These are phyloP conservation scores for Mimumesa dahlbomi DNA, from an alignment of 2,888 invertebrate species.

Conservation along the genomic window DNA sequence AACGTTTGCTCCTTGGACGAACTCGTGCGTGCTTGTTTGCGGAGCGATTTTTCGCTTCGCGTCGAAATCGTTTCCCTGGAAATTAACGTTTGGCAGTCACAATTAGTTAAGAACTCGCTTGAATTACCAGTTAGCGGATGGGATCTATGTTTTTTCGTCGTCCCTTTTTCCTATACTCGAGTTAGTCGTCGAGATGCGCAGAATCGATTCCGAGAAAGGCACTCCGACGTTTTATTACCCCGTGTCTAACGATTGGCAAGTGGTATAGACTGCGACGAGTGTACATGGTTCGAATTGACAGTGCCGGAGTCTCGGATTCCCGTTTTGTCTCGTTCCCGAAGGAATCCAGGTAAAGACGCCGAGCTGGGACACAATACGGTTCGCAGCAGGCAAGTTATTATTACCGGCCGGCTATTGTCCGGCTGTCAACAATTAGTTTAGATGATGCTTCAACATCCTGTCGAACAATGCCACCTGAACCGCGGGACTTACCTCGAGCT, in stretches of 20 bases:
- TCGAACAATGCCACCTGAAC: conserved; percentile 62
- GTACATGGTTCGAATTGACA: too few relatives aligned
- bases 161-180: too few relatives aligned
- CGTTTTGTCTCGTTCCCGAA: conserved; percentile 27
- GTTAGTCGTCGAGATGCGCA: too few relatives aligned
- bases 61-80: neutral
- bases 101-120: too few relatives aligned
- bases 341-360: conserved; percentile 61
- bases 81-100: neutral
- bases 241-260: too few relatives aligned
- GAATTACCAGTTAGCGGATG: too few relatives aligned
- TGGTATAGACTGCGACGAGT: too few relatives aligned
- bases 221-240: too few relatives aligned
- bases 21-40: neutral
- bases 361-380: conserved; percentile 53
- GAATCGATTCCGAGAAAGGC: too few relatives aligned
- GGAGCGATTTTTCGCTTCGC: neutral
- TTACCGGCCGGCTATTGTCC: conserved; percentile 73
- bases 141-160: too few relatives aligned
- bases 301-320: too few relatives aligned
- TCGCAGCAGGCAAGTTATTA: conserved; percentile 72
- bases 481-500: conserved; percentile 26
- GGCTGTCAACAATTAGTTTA: conserved; percentile 77
- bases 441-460: conserved; percentile 73
- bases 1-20: neutral